Conservation (phyloP, 2,888 invertebrate genomes). For the Alloplasta piceator region DNA sequence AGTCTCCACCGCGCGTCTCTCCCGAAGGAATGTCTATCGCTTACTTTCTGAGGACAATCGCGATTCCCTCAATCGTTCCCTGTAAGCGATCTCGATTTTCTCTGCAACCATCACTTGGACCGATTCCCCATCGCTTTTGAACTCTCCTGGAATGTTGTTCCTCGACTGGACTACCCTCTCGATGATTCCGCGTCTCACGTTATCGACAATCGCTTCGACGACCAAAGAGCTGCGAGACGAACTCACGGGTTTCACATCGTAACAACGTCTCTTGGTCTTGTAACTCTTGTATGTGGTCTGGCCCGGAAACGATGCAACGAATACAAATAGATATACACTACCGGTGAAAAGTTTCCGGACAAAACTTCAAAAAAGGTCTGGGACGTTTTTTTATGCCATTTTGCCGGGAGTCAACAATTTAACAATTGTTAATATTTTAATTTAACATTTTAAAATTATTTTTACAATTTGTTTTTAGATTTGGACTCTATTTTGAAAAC, state of each 20-base stretch:
- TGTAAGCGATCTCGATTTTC: slow-evolving; percentile 70
- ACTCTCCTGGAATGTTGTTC: slow-evolving; percentile 70
- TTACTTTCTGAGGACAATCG: slow-evolving; percentile 68
- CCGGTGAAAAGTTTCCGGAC: too few species aligned
- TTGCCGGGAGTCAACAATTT: too few species aligned
- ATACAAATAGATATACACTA: neutral
- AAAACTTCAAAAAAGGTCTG: too few species aligned
- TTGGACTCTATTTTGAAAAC: too few species aligned
- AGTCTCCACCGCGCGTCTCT: neutral
- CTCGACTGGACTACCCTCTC: slow-evolving; percentile 65
- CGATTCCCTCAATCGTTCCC: slow-evolving; percentile 67
- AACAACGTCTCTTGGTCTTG: slow-evolving; percentile 49
- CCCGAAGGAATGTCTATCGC: slow-evolving; percentile 56
- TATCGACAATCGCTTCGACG: slow-evolving; percentile 70
- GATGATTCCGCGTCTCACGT: slow-evolving; percentile 70
- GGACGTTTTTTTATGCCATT: too few species aligned
- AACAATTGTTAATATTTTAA: too few species aligned
- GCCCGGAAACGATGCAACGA: neutral
- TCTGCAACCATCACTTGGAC: slow-evolving; percentile 59
- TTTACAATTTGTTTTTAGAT: too few species aligned
- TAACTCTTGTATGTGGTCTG: slow-evolving; percentile 70
- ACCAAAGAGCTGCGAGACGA: slow-evolving; percentile 67
- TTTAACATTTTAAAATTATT: too few species aligned
- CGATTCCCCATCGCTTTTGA: slow-evolving; percentile 64
- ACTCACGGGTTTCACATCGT: slow-evolving; percentile 53